Percentiles rank a stretch among this genome's conserved stretches.
Evolutionary conservation across 2,797 vertebrate genomes (phyloP).

Genomic region (Acrossocheilus wenchowensis): DNA sequence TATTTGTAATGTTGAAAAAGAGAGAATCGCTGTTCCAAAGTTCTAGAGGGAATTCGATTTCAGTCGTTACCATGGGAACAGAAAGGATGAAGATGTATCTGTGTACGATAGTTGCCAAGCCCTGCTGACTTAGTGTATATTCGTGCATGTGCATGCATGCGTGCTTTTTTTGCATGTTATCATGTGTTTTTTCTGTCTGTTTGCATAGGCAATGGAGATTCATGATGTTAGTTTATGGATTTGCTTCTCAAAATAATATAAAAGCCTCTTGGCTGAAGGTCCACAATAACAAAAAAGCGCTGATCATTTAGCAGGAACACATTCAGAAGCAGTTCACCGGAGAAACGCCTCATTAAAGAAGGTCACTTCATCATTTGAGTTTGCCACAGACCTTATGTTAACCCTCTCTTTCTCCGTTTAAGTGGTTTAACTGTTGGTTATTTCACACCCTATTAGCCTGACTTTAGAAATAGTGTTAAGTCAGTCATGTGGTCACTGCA

Average conservation of each 20-base stretch:
- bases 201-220: conserved; percentile 46
- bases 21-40: conserved; percentile 71
- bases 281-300: neutral
- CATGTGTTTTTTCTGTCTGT: conserved; percentile 54
- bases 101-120: conserved; percentile 74
- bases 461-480: conserved; percentile 77
- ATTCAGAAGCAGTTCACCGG: conserved; percentile 20
- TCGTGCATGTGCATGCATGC: conserved; percentile 28
- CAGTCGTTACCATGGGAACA: conserved; percentile 85
- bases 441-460: conserved; percentile 78
- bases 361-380: conserved; percentile 47
- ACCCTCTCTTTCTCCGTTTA: conserved; percentile 70
- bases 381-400: conserved; percentile 39
- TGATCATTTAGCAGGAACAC: conserved; percentile 44
- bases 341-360: conserved; percentile 41
- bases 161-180: conserved; percentile 54
- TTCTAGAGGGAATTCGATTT: conserved; percentile 82
- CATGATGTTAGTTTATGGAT: conserved; percentile 26
- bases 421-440: conserved; percentile 69
- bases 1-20: conserved; percentile 75
- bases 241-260: conserved; percentile 62
- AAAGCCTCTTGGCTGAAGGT: conserved; percentile 68
- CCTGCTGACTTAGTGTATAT: conserved; percentile 61
- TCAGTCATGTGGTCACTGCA: conserved; percentile 70
- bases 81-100: conserved; percentile 83